These are phyloP conservation scores for Lasioglossum malachurum DNA, from an alignment of 2,888 invertebrate genomes.

Conservation along the genomic window DNA sequence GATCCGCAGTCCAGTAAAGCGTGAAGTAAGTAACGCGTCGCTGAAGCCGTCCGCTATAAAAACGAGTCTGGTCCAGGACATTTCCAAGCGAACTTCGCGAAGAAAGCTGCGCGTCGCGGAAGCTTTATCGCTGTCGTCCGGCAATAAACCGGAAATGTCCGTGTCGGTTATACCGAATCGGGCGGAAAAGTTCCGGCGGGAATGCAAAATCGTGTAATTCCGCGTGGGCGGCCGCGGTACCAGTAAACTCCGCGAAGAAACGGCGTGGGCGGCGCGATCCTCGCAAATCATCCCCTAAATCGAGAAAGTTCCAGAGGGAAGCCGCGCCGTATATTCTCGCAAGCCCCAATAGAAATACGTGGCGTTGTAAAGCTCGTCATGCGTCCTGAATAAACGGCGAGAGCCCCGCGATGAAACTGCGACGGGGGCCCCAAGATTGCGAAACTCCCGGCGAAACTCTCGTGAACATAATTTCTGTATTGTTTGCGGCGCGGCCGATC, in stretches of 20 bases:
- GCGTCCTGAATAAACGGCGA: conserved; percentile 77
- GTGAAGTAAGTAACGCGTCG: conserved; percentile 1
- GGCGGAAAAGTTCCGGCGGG: background rate
- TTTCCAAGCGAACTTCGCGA: background rate
- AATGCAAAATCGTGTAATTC: conserved; percentile 53
- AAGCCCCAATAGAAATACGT: conserved; percentile 30
- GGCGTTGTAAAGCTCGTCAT: conserved; percentile 72
- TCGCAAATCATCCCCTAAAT: conserved; percentile 77
- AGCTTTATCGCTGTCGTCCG: conserved; percentile 3
- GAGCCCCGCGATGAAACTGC: conserved; percentile 70
- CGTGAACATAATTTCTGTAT: conserved; percentile 84
- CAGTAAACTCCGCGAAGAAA: conserved; percentile 28
- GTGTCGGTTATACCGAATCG: background rate
- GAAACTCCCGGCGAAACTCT: conserved; percentile 80
- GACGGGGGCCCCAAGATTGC: conserved; percentile 74
- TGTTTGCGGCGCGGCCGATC: conserved; percentile 75
- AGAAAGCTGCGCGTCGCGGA: background rate
- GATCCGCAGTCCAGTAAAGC: background rate
- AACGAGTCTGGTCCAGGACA: background rate
- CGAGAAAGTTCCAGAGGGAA: conserved; percentile 75
- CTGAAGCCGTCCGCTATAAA: background rate
- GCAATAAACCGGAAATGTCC: conserved; percentile 33
- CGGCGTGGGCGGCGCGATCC: conserved; percentile 36
- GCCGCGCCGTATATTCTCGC: conserved; percentile 60
- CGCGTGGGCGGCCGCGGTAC: background rate